Conservation (phyloP, 2,888 invertebrate species). For the Eledone cirrhosa region DNA sequence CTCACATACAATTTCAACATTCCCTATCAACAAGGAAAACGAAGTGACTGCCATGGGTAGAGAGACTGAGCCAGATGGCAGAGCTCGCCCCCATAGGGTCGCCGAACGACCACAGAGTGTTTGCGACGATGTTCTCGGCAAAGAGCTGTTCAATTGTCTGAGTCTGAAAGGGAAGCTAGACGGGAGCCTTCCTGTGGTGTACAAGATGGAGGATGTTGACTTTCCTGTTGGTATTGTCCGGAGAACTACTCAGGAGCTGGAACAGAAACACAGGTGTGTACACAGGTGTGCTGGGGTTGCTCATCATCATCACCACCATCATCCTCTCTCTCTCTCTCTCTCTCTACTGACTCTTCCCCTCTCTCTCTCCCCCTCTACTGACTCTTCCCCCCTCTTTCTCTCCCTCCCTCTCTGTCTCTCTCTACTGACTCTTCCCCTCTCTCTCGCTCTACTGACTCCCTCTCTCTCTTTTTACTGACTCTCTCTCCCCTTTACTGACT, state of each 20-base stretch:
- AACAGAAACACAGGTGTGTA: constrained; percentile 69
- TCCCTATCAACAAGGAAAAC: not conserved
- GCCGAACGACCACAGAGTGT: constrained; percentile 9
- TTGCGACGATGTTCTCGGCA: not conserved
- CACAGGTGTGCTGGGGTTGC: not conserved
- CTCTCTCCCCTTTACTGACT: too few relatives aligned
- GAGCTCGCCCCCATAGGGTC: not conserved
- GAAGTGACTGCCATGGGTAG: not conserved
- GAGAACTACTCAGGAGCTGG: constrained; percentile 72
- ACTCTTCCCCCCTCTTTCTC: too few relatives aligned
- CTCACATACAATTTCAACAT: not conserved
- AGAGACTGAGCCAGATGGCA: not conserved
- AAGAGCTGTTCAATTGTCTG: not conserved
- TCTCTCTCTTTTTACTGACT: too few relatives aligned
- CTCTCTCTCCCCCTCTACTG: too few relatives aligned
- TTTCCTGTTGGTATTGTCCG: constrained; percentile 78
- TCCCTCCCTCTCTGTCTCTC: too few relatives aligned
- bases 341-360: too few relatives aligned
- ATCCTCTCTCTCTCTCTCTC: too few relatives aligned
- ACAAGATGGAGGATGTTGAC: constrained; percentile 74
- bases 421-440: too few relatives aligned
- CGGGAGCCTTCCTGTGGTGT: constrained; percentile 47
- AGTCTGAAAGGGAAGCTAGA: not conserved
- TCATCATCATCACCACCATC: too few relatives aligned
- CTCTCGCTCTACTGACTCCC: too few relatives aligned